Conservation (phyloP, 2,797 vertebrate species). For the Odontamblyopus lacepedii region DNA sequence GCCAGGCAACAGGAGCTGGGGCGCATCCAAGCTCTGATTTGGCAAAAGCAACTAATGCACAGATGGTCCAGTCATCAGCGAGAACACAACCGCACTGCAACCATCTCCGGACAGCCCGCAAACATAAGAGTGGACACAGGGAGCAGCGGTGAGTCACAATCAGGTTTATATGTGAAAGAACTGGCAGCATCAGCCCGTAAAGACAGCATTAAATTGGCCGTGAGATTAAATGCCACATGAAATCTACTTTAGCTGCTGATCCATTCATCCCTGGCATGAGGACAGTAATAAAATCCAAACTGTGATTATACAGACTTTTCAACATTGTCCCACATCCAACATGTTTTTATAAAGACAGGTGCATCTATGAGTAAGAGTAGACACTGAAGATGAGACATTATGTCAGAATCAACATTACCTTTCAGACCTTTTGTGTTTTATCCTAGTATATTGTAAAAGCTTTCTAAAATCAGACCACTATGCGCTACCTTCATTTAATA, state of each 20-base stretch:
- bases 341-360: background rate
- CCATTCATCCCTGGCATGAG: slow-evolving; percentile 28
- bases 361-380: background rate
- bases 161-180: slow-evolving; percentile 19
- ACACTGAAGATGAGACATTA: background rate
- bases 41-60: slow-evolving; percentile 62
- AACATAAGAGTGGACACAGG: slow-evolving; percentile 26
- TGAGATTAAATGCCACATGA: slow-evolving; percentile 55
- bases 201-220: slow-evolving; percentile 43
- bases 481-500: too few species aligned
- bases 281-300: slow-evolving; percentile 37
- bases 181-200: slow-evolving; percentile 14
- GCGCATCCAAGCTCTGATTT: slow-evolving; percentile 39
- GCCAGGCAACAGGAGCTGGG: slow-evolving; percentile 59
- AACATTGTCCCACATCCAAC: background rate
- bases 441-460: too few species aligned
- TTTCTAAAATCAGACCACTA: too few species aligned
- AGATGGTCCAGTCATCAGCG: slow-evolving; percentile 68
- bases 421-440: too few species aligned
- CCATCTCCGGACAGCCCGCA: slow-evolving; percentile 15
- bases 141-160: slow-evolving; percentile 23
- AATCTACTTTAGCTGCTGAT: slow-evolving; percentile 58
- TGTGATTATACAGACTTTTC: slow-evolving; percentile 45
- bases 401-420: background rate
- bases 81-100: slow-evolving; percentile 23